Evolutionary conservation across 92 coral and sea anemone species (phyloP), one percentile per base, ranked within the genome.

Genomic region (Pocillopora meandrina): DNA sequence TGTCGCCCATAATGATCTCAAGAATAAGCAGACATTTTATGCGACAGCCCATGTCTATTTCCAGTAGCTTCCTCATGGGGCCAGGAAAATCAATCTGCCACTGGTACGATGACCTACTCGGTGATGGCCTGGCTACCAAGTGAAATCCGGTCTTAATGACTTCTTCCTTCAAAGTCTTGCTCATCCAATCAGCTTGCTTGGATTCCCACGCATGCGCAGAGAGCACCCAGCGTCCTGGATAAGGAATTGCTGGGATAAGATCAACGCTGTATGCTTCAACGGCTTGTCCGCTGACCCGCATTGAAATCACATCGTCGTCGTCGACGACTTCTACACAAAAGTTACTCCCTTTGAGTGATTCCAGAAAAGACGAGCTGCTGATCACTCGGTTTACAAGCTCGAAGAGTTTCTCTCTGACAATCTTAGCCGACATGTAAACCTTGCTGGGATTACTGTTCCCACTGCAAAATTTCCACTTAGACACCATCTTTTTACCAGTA

Each of bases 161-260:
- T 4, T 88, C 90, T 47, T 90, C 90, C 76, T 88, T 93, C 26
- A 81, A 67, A 2, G 35, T 79, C 80, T 82, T 93, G 73, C 80
- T 85, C 17, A 87, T 90, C 96, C 96, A 91, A 78, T 91, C 86
- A 73, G 84, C 84, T 70, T 77, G 91, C 52, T 85, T 93, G 58
- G 87, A 59, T 70, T 88, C 89, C 96, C 96, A 93, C 56, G 89
- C 90, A 59, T 88, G 89, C 82, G 94, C 96, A 81, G 94, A 92
- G 75, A 78, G 85, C 10, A 93, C 80, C 96, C 96, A 93, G 16
- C 92, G 80, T 26, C 84, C 81, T 0, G 73, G 87, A 82, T 90
- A 93, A 80, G 90, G 92, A 75, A 93, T 88, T 17, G 96, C 83
- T 20, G 96, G 96, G 72, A 90, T 56, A 19, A 93, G 74, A 52